Percentiles rank a stretch among this genome's conserved stretches.
Evolutionary conservation across 35 echinoderm and acorn worm species (phyloP).

Genomic region (Patiria miniata): DNA sequence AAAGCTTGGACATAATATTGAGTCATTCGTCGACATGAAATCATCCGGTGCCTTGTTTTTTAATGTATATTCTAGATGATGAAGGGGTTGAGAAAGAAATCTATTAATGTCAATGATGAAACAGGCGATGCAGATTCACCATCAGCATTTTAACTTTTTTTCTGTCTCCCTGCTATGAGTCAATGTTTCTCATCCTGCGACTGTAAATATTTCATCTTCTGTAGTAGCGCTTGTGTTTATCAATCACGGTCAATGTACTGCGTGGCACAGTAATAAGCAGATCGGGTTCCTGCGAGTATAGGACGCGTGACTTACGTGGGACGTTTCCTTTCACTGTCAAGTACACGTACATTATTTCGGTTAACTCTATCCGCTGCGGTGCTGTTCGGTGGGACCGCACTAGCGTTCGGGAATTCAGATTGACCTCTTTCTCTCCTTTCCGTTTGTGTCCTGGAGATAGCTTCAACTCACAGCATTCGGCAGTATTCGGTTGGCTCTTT

Average conservation of each 20-base stretch:
- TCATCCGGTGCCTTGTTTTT: no score
- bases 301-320: no score
- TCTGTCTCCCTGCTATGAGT: not conserved
- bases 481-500: no score
- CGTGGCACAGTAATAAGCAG: not conserved
- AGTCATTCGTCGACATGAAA: not conserved
- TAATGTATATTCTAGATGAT: not conserved
- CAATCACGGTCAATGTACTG: slow-evolving; percentile 2
- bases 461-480: no score
- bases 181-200: slow-evolving; percentile 12
- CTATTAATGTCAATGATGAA: not conserved
- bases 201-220: not conserved
- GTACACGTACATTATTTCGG: no score
- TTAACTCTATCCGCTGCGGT: no score
- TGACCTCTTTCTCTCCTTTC: no score
- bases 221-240: not conserved
- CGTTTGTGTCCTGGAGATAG: no score
- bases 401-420: no score
- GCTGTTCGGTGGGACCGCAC: no score
- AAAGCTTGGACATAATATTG: not conserved
- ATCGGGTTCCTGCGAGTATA: no score
- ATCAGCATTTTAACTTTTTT: not conserved
- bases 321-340: no score
- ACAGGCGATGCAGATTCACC: not conserved
- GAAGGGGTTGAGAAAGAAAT: not conserved